Evolutionary conservation across 2,113 vertebrate genomes (phyloP).

Genomic region (Psammodynastes pulverulentus): DNA sequence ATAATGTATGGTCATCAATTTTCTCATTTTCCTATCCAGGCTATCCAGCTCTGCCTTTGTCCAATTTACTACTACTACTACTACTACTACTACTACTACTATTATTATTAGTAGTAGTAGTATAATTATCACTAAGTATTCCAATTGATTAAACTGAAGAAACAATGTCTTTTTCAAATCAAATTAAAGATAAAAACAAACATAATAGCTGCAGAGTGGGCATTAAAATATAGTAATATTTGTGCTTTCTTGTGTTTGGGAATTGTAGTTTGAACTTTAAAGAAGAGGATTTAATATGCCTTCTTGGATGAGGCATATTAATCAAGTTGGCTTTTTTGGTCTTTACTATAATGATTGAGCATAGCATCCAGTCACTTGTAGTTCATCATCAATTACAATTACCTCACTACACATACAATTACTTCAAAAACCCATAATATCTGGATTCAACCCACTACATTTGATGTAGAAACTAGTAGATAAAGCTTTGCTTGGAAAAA

Average conservation of each 20-base stretch:
- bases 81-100: no score
- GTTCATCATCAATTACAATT: background rate
- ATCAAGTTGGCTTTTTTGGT: background rate
- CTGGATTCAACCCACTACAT: background rate
- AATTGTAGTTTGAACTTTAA: background rate
- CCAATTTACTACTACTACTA: no score
- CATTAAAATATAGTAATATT: background rate
- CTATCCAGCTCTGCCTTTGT: no score
- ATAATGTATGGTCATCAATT: no score
- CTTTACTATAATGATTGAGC: background rate
- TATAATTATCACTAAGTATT: no score
- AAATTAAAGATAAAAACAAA: background rate
- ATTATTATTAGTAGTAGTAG: no score
- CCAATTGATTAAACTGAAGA: no score
- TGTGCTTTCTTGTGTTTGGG: background rate
- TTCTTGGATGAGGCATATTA: background rate
- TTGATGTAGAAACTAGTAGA: background rate
- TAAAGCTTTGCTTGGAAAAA: no score
- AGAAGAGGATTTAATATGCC: background rate
- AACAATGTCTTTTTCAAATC: background rate
- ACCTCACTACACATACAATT: no score
- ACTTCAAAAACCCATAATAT: background rate
- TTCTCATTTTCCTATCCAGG: no score
- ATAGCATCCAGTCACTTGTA: background rate
- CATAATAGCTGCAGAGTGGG: background rate